Percentiles rank a stretch among this genome's conserved stretches.
phyloP scores from a whole-genome alignment of 2,797 vertebrate genomes.

The Sebastiscus tertius region DNA sequence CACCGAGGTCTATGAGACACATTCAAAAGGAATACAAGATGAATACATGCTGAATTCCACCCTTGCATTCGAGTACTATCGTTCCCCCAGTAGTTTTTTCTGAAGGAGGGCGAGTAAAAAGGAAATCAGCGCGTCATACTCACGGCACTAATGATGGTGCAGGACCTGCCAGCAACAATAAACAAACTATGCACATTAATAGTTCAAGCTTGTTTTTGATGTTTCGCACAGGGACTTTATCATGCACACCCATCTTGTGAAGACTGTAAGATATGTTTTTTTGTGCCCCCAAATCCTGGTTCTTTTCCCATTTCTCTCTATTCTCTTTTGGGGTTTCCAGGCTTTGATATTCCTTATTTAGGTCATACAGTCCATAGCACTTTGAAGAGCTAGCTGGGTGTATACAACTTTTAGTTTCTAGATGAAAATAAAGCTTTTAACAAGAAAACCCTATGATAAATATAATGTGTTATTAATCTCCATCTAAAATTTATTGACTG shows the following conservation, averaged over 20 bases:
- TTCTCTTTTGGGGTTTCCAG: slow-evolving; percentile 52
- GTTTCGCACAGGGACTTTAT: slow-evolving; percentile 30
- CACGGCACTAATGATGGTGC: slow-evolving; percentile 37
- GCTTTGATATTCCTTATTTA: slow-evolving; percentile 78
- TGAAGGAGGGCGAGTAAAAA: slow-evolving; percentile 12
- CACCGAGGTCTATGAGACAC: slow-evolving; percentile 32
- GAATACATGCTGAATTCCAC: slow-evolving; percentile 41
- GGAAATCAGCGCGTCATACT: slow-evolving; percentile 28
- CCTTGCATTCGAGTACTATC: slow-evolving; percentile 18
- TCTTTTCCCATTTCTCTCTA: slow-evolving; percentile 23
- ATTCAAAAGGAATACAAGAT: slow-evolving; percentile 67
- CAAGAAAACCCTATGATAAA: slow-evolving; percentile 52
- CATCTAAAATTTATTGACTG: slow-evolving; percentile 58
- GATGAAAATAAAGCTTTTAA: slow-evolving; percentile 61
- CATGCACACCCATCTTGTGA: slow-evolving; percentile 9
- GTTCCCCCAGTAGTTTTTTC: slow-evolving; percentile 30
- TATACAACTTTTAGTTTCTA: slow-evolving; percentile 60
- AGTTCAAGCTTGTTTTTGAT: slow-evolving; percentile 55
- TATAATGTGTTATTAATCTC: slow-evolving; percentile 60
- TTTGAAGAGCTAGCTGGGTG: slow-evolving; percentile 64
- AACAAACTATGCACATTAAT: slow-evolving; percentile 44
- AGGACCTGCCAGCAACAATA: slow-evolving; percentile 46
- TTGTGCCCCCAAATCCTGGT: slow-evolving; percentile 45
- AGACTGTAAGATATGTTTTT: slow-evolving; percentile 21
- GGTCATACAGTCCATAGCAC: slow-evolving; percentile 66